Evolutionary conservation across 1,140 invertebrate species (phyloP).

Genomic region (Alviniconcha marisindica): DNA sequence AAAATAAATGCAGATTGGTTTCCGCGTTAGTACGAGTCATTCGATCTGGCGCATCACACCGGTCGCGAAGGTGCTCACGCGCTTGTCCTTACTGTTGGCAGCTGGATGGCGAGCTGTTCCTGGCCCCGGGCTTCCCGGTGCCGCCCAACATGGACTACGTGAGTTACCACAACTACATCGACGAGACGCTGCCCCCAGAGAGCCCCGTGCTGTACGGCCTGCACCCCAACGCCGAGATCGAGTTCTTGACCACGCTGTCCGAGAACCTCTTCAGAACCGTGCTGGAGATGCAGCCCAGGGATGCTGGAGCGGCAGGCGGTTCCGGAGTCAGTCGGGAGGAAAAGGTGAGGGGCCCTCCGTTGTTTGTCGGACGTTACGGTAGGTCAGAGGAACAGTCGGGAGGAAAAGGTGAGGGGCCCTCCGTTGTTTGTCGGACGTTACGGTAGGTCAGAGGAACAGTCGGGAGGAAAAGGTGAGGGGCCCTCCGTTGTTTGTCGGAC

Average conservation of each 20-base stretch:
- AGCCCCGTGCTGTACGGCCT: conserved; percentile 95
- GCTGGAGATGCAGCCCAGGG: conserved; percentile 97
- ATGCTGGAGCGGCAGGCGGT: conserved; percentile 88
- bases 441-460: too few species aligned
- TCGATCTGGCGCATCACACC: too few species aligned
- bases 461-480: conserved; percentile 96
- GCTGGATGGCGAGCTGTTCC: conserved; percentile 93
- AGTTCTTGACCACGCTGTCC: conserved; percentile 93
- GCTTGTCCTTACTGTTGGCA: too few species aligned
- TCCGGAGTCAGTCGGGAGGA: conserved; percentile 93
- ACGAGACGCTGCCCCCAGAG: conserved; percentile 93
- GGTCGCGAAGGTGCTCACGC: too few species aligned
- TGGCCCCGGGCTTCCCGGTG: conserved; percentile 92
- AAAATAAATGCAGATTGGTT: too few species aligned
- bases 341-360: too few species aligned
- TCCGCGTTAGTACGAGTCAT: too few species aligned
- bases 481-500: too few species aligned
- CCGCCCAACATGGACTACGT: conserved; percentile 94
- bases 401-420: conserved; percentile 97
- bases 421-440: too few species aligned
- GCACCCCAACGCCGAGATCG: conserved; percentile 98
- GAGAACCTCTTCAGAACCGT: conserved; percentile 95
- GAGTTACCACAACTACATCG: conserved; percentile 95
- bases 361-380: too few species aligned
- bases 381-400: too few species aligned